Base-by-base conservation (phyloP, 2,113 vertebrate genomes). In the Nesoenas mayeri region DNA sequence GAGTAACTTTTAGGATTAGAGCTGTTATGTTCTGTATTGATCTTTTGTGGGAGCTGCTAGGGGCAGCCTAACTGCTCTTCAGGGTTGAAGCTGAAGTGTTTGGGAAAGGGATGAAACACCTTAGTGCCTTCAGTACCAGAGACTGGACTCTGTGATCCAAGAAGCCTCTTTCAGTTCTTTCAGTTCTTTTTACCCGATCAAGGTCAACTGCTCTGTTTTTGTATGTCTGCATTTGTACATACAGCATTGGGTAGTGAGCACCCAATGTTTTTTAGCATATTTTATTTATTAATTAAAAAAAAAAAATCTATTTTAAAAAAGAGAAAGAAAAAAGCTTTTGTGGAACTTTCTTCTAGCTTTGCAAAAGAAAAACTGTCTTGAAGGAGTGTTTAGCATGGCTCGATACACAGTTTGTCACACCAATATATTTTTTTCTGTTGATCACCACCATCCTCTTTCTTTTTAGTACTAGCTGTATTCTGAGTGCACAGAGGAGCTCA, bases 171-270 rank as follows among this genome's bases (percentile, higher is more conserved):
- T 28, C 22, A 79, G n/a, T 69, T 93, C 53, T 84, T 83, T 28
- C 22, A 78, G n/a, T 69, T 93, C 53, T 88, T 85, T 64, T 66
- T 57, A 75, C 57, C 44, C 77, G 26, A 75, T 20, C 75, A 74
- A 65, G 19, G 21, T 74, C 38, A 75, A 1, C 12, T 65, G 72
- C 53, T 86, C 2, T 73, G 20, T 31, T 94, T 96, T 83, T 80
- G 19, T 69, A 65, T 44, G 42, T 83, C 93, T 91, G 38, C 79
- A 95, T 95, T 91, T 93, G 65, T 91, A 84, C 28, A 8, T 84
- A 67, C 4, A 25, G 15, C 17, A 1, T 53, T 74, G 71, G 26
- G 21, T 90, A 78, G 18, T 40, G 7, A 86, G 50, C 36, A 69
- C 56, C 29, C 21, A 44, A 53, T 69, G 1, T 0, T 34, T 93